These are phyloP conservation scores for Lordiphosa stackelbergi DNA, from an alignment of 1,140 invertebrate species.

Conservation along the genomic window DNA sequence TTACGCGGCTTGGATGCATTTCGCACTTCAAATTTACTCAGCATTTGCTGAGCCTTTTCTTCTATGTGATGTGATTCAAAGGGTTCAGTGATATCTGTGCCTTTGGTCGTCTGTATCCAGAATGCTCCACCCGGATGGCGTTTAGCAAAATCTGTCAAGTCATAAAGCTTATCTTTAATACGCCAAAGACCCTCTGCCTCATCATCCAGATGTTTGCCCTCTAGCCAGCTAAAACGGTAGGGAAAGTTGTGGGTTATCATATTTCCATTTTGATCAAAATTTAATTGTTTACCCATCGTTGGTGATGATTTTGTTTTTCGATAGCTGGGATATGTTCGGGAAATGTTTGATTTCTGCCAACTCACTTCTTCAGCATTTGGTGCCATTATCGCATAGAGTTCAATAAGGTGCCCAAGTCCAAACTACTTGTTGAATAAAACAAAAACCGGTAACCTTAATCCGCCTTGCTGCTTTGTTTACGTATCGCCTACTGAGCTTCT, in stretches of 20 bases:
- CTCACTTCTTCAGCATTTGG: conserved; percentile 40
- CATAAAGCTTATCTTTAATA: conserved; percentile 86
- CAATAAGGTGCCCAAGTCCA: neutral
- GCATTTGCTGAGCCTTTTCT: conserved; percentile 78
- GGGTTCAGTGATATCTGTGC: conserved; percentile 87
- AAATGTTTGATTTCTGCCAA: conserved; percentile 58
- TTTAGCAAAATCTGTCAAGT: conserved; percentile 83
- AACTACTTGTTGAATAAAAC: neutral
- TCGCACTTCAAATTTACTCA: conserved; percentile 82
- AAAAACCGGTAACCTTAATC: conserved; percentile 30
- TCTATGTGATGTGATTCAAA: conserved; percentile 84
- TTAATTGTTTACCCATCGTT: conserved; percentile 31
- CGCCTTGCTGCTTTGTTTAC: conserved; percentile 47
- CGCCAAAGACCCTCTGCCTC: conserved; percentile 88
- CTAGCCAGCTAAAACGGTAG: conserved; percentile 79
- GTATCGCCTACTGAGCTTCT: conserved; percentile 25
- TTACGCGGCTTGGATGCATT: conserved; percentile 80
- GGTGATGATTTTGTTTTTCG: conserved; percentile 24
- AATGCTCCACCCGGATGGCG: conserved; percentile 88
- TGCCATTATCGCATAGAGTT: conserved; percentile 29
- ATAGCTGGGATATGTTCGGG: conserved; percentile 54
- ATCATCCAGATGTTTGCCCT: conserved; percentile 83
- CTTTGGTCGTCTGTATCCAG: conserved; percentile 85
- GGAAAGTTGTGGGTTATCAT: neutral
- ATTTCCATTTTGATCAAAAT: neutral